Conservation (phyloP, 2,113 vertebrate genomes). For the Cyanocitta stelleri region DNA sequence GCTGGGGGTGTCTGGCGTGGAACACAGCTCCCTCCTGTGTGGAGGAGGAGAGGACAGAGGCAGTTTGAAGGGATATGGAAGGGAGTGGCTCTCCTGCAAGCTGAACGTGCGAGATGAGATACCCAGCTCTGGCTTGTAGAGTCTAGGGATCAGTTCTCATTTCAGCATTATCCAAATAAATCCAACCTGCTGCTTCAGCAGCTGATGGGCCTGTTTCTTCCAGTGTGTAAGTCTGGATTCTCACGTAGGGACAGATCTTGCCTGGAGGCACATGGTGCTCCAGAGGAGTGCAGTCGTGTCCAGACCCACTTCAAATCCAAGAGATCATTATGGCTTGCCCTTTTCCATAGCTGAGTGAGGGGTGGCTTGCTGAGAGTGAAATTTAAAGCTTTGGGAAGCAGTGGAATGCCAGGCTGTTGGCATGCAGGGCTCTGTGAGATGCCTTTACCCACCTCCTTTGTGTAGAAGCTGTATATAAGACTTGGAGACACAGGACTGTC, state of each 20-base stretch:
- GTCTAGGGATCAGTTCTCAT: neutral
- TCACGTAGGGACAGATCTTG: accelerated
- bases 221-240: neutral
- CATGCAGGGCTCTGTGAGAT: neutral
- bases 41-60: neutral
- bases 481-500: neutral
- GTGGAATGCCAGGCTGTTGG: neutral
- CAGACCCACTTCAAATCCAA: neutral
- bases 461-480: neutral
- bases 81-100: neutral
- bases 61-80: accelerated
- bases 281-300: neutral
- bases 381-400: neutral
- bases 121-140: neutral
- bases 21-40: neutral
- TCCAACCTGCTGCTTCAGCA: neutral
- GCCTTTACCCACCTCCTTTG: neutral
- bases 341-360: neutral
- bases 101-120: neutral
- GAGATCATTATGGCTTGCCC: neutral
- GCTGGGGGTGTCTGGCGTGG: neutral
- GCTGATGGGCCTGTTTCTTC: neutral
- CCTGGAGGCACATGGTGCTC: neutral
- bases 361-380: neutral
- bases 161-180: neutral